phyloP scores from a whole-genome alignment of 2,888 invertebrate species.

The Synanthedon formicaeformis region DNA sequence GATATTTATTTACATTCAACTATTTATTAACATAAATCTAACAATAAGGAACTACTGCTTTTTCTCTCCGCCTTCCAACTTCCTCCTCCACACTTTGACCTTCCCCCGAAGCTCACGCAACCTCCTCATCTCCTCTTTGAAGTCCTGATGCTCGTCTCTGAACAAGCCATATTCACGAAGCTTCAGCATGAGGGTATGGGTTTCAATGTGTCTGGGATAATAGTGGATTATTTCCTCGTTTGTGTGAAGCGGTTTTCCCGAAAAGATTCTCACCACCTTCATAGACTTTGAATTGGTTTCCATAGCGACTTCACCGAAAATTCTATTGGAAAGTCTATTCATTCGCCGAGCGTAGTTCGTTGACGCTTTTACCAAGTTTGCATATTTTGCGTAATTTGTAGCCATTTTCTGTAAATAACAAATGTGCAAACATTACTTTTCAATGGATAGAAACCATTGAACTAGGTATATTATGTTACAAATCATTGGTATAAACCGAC shows the following conservation, averaged over 20 bases:
- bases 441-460: background rate
- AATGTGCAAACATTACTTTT: no score
- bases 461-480: no score
- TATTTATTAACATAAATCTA: background rate
- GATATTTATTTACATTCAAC: no score
- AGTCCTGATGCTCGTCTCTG: constrained; percentile 90
- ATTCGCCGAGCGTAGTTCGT: constrained; percentile 88
- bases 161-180: constrained; percentile 83
- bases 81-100: constrained; percentile 65
- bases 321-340: constrained; percentile 86
- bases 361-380: constrained; percentile 74
- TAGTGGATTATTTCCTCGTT: constrained; percentile 81
- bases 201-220: constrained; percentile 88
- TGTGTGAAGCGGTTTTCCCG: constrained; percentile 79
- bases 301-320: constrained; percentile 88
- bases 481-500: background rate
- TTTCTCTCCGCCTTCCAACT: constrained; percentile 49
- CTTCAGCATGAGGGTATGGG: constrained; percentile 77
- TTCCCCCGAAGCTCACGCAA: constrained; percentile 83
- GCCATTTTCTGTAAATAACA: constrained; percentile 27
- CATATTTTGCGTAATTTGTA: constrained; percentile 78
- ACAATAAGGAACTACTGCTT: background rate
- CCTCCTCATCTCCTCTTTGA: constrained; percentile 87
- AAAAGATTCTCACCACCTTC: constrained; percentile 84
- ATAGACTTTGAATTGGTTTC: constrained; percentile 81